Evolutionary conservation across 2,888 invertebrate genomes (phyloP), one percentile per base, ranked within the genome.

Genomic region (Synanthedon tipuliformis): DNA sequence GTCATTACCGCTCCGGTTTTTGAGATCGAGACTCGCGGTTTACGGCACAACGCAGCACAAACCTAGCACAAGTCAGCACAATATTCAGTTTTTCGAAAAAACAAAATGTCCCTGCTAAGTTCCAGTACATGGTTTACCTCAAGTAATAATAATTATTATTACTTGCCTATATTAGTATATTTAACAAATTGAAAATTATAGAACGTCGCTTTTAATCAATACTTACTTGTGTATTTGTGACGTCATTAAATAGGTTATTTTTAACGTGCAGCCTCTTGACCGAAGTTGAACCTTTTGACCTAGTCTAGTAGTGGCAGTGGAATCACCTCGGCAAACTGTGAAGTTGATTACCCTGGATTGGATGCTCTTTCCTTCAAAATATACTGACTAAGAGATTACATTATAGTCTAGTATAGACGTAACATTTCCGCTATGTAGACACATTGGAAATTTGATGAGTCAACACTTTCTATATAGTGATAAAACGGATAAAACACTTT

Each of bases 241-340:
- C 45, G 45, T 45, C 45, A 45, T n/a, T 45, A 23, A 45, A 45
- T 45, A n/a, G 12, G 45, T 45, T 45, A 13, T 45, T n/a, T 45
- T 13, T 15, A 45, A 45, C 45, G 45, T 45, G 15, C 45, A 45
- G 11, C 64, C 65, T 67, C 70, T 75, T 74, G 74, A 73, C 69
- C 73, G 66, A 62, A 56, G 63, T 64, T 75, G 75, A 77, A 74
- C 75, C 70, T 62, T 67, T 79, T 80, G 81, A 81, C 81, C 79
- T 66, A 77, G 61, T 70, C 79, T 66, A 77, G 61, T 70, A 59
- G 57, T 55, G 53, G 60, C 52, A 56, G 61, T 58, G 67, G 66
- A 68, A 62, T 69, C 69, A 71, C 69, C 71, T 70, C 68, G 62
- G 59, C 61, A 61, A 62, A 66, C 61, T 65, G 62, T 62, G 64